Percentiles rank a stretch among this genome's conserved stretches.
Evolutionary conservation across 2,888 invertebrate genomes (phyloP).

Genomic region (Eristalis intricaria): DNA sequence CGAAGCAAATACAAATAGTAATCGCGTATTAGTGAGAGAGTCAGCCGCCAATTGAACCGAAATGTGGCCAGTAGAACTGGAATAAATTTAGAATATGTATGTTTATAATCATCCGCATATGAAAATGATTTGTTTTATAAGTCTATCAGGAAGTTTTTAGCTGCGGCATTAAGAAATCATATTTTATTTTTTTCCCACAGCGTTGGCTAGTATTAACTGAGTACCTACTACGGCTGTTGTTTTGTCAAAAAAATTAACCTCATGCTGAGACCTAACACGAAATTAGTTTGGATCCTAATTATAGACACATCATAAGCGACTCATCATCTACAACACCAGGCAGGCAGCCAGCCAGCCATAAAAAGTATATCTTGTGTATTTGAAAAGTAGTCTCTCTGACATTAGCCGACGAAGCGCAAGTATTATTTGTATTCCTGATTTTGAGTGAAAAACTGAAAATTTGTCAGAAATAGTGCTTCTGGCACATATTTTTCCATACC

Average conservation of each 20-base stretch:
- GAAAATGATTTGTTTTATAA: neutral
- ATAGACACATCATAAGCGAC: constrained; percentile 30
- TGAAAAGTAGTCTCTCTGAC: neutral
- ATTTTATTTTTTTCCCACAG: neutral
- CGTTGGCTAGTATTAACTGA: neutral
- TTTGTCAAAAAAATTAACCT: neutral
- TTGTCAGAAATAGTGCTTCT: neutral
- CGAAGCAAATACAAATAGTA: constrained; percentile 28
- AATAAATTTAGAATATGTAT: neutral
- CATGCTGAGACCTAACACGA: constrained; percentile 1
- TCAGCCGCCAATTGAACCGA: constrained; percentile 25
- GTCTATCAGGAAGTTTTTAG: neutral
- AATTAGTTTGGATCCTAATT: constrained; percentile 25
- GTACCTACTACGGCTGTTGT: neutral
- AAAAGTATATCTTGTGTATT: neutral
- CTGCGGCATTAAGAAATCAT: too few species aligned
- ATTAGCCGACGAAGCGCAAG: neutral
- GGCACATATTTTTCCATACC: neutral
- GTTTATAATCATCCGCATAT: neutral
- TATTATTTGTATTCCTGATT: neutral
- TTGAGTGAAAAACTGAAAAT: neutral
- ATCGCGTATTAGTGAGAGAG: neutral
- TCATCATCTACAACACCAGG: neutral
- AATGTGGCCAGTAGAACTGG: constrained; percentile 18
- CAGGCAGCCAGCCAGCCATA: neutral